Conservation (phyloP, 2,888 invertebrate genomes). For the Panopea generosa region DNA sequence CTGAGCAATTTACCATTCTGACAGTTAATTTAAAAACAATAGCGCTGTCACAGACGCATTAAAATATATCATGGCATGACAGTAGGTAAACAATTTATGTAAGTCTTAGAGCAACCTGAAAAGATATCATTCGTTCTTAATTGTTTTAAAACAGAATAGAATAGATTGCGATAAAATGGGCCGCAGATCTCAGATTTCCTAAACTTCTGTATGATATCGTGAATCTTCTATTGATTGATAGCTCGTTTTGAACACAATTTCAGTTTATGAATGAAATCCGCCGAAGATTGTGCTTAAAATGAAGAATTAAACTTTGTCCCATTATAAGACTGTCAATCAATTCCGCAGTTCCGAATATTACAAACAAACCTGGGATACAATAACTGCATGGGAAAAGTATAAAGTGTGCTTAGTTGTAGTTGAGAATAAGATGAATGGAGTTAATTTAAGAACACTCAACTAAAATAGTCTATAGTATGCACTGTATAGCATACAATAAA, state of each 20-base stretch:
- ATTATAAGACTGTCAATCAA: conserved; percentile 38
- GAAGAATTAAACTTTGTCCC: conserved; percentile 39
- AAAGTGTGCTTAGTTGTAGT: conserved; percentile 9
- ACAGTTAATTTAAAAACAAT: conserved; percentile 15
- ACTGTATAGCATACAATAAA: no score
- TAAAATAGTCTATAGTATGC: no score
- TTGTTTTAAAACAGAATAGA: conserved; percentile 35
- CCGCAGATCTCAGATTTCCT: conserved; percentile 27
- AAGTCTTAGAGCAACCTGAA: no score
- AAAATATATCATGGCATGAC: conserved; percentile 12
- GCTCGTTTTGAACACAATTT: conserved; percentile 26
- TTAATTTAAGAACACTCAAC: no score
- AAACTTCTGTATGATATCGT: conserved; percentile 13
- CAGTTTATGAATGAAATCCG: conserved; percentile 36
- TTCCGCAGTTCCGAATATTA: conserved; percentile 12
- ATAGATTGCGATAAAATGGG: conserved; percentile 25
- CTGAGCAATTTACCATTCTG: neutral
- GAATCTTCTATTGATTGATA: conserved; percentile 18
- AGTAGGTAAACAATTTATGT: conserved; percentile 22
- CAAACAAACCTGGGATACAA: conserved; percentile 3
- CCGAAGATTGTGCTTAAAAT: conserved; percentile 30
- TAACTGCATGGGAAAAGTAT: conserved; percentile 17
- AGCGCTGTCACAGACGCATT: neutral
- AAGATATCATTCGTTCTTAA: no score
- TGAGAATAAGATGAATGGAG: neutral